Evolutionary conservation across 2,888 invertebrate genomes (phyloP).

Genomic region (Trilocha varians): DNA sequence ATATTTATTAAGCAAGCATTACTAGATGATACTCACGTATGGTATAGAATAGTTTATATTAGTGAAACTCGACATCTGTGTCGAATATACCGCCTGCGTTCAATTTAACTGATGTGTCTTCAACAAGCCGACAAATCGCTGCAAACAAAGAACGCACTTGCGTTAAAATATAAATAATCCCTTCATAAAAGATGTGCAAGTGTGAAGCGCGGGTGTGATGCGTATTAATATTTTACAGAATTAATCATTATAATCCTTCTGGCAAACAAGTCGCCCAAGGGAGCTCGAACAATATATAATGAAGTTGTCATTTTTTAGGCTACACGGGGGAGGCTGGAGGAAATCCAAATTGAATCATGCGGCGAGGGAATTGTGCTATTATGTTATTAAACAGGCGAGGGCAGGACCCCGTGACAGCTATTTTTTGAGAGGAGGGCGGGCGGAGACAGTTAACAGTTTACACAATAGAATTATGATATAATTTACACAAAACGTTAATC

Average conservation of each 20-base stretch:
- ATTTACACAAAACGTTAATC: constrained; percentile 48
- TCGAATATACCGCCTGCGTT: neutral
- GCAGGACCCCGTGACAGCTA: constrained; percentile 69
- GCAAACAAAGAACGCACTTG: constrained; percentile 52
- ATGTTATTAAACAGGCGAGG: constrained; percentile 77
- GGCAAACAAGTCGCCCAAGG: constrained; percentile 69
- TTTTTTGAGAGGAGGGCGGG: constrained; percentile 64
- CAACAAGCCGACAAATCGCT: constrained; percentile 25
- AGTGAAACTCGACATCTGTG: neutral
- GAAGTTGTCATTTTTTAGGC: constrained; percentile 74
- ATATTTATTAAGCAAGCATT: neutral
- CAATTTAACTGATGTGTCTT: neutral
- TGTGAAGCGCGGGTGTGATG: constrained; percentile 62
- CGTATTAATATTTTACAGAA: constrained; percentile 71
- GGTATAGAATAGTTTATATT: no score
- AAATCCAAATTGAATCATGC: constrained; percentile 80
- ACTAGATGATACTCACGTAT: no score
- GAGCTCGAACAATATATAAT: constrained; percentile 69
- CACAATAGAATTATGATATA: constrained; percentile 73
- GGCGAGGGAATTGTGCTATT: constrained; percentile 79
- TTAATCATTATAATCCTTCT: constrained; percentile 73
- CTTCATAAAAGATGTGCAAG: constrained; percentile 50
- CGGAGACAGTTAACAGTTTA: constrained; percentile 71
- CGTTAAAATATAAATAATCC: constrained; percentile 53
- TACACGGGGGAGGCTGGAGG: constrained; percentile 68